phyloP scores from a whole-genome alignment of 2,888 invertebrate genomes.

The Heliconius erato region DNA sequence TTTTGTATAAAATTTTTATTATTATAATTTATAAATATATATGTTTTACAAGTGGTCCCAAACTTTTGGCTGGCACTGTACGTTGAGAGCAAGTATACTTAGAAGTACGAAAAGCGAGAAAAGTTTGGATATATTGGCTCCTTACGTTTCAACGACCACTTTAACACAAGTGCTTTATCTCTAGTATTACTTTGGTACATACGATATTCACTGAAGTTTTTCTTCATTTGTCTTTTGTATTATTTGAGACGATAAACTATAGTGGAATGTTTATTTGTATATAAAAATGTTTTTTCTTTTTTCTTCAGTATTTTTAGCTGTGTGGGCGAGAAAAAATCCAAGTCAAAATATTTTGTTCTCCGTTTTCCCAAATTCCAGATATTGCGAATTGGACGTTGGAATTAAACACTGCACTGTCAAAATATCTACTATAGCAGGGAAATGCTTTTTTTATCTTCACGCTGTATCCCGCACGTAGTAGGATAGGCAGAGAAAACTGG shows the following conservation, averaged over 20 bases:
- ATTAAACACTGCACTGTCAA: no score
- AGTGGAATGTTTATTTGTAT: not conserved
- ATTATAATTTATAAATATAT: not conserved
- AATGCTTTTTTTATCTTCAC: no score
- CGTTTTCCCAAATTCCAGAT: no score
- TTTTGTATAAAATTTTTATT: no score
- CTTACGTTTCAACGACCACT: constrained; percentile 8
- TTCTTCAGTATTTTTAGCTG: no score
- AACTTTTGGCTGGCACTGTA: not conserved
- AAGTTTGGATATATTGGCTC: constrained; percentile 20
- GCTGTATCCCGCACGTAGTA: no score
- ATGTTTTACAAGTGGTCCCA: not conserved
- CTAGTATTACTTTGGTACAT: not conserved
- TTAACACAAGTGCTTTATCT: constrained; percentile 9
- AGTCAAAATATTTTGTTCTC: no score
- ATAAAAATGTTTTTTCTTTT: not conserved
- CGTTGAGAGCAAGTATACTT: not conserved
- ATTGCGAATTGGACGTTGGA: no score
- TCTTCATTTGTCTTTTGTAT: not conserved
- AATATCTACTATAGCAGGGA: no score
- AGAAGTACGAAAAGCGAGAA: not conserved
- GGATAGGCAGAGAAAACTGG: no score
- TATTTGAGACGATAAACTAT: not conserved
- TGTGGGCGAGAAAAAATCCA: no score
- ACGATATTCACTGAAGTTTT: not conserved